Evolutionary conservation across 2,113 vertebrate genomes (phyloP), one percentile per base, ranked within the genome.

Genomic region (Toxotes jaculatrix): DNA sequence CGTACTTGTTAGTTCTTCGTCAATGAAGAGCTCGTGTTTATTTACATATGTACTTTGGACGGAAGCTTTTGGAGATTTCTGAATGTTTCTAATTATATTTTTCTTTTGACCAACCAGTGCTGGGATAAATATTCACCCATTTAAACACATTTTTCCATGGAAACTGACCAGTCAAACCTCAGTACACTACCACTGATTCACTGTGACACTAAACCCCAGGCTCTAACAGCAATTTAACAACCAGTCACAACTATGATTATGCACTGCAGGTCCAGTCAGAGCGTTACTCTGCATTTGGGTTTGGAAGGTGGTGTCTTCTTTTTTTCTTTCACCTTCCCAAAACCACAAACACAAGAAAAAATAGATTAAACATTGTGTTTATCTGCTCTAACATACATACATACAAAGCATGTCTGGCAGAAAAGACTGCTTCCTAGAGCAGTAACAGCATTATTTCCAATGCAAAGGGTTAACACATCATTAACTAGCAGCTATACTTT

Each of bases 11-110:
- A 17, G 43, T 3, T 70, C 38, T 72, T 82, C 42, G 0, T 82
- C 31, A 32, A 76, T 59, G 42, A 72, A 59, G 31, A 84, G 59
- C 38, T 71, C 27, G 11, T 55, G 47, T 88, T 84, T 80, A 66
- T 90, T 87, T 77, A 74, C 42, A 61, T 69, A 70, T 88, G 78
- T 79, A 78, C 63, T 64, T 86, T 89, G 57, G 83, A 34, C 8
- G 5, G 42, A 57, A 34, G 27, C 43, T 63, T 74, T 72, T 43
- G 11, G 34, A 72, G 63, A 83, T 77, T 73, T 40, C 64, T 71
- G 51, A 40, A 57, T 69, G 60, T 19, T 45, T 57, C 47, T 82
- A 59, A 78, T 85, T 68, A 45, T 31, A 34, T 74, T 74, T 81
- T 43, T 78, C 34, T 72, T 23, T 74, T 31, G 27, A 69, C 61